A percentile compares a stretch with the other conserved stretches of the same genome.
Evolutionary conservation across 2,113 vertebrate genomes (phyloP).

Genomic region (Scytalopus superciliaris): DNA sequence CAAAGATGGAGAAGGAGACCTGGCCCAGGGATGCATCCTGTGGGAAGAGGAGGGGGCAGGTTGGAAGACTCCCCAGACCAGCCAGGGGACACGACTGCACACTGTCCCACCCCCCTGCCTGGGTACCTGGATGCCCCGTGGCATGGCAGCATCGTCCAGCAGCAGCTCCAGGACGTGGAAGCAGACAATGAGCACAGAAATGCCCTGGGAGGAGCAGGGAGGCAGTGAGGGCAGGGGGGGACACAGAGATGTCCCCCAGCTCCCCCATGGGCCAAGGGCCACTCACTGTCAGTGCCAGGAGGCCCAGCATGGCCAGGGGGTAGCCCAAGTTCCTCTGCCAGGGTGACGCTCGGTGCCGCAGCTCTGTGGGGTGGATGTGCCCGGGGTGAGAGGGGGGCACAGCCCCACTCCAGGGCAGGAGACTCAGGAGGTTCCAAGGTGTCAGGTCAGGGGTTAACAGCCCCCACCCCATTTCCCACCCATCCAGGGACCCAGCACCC

Average conservation of each 20-base stretch:
- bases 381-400: background rate
- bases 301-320: slow-evolving; percentile 90
- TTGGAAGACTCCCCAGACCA: fast-evolving
- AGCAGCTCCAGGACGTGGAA: slow-evolving; percentile 94
- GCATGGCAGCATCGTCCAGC: slow-evolving; percentile 92
- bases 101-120: fast-evolving
- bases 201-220: slow-evolving; percentile 76
- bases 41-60: background rate
- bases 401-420: background rate
- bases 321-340: slow-evolving; percentile 97
- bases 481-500: background rate
- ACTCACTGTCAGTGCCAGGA: slow-evolving; percentile 88
- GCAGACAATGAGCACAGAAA: slow-evolving; percentile 92
- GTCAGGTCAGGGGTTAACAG: background rate
- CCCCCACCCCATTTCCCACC: background rate
- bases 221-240: background rate
- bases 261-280: background rate
- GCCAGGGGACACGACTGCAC: fast-evolving
- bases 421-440: background rate
- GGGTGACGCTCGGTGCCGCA: slow-evolving; percentile 85
- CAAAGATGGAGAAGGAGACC: slow-evolving; percentile 94
- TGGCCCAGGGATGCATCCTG: slow-evolving; percentile 89
- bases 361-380: slow-evolving; percentile 73
- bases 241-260: fast-evolving
- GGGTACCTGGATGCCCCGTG: slow-evolving; percentile 89